Percentiles rank a stretch among this genome's conserved stretches.
These are phyloP conservation scores for Sphecodes monilicornis DNA, from an alignment of 2,888 invertebrate species.

Conservation along the genomic window DNA sequence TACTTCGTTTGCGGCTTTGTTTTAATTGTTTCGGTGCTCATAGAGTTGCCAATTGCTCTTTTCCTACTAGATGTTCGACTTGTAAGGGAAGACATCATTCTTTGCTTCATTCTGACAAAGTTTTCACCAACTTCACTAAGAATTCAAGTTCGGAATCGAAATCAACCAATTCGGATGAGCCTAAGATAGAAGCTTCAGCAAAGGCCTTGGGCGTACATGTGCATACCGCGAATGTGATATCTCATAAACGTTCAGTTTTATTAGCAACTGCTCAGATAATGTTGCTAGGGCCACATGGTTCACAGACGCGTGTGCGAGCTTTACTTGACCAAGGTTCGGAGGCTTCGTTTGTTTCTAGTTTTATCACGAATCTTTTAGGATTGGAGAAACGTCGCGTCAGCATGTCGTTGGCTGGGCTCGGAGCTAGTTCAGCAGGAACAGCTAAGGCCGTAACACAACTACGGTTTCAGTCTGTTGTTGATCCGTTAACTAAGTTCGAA, in stretches of 20 bases:
- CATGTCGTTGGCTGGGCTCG: background rate
- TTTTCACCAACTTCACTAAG: background rate
- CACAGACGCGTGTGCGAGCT: background rate
- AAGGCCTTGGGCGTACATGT: background rate
- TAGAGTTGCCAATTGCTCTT: background rate
- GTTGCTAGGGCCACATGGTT: background rate
- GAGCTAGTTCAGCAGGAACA: background rate
- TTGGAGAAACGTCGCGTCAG: background rate
- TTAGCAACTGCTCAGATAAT: background rate
- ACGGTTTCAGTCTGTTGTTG: background rate
- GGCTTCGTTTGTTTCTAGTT: background rate
- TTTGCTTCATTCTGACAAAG: too few relatives aligned
- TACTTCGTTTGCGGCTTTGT: background rate
- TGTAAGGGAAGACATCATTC: conserved; percentile 8
- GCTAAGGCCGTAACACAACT: background rate
- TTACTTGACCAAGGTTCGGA: background rate
- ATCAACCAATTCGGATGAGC: too few relatives aligned
- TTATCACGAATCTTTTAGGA: background rate
- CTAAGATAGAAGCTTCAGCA: too few relatives aligned
- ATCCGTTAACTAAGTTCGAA: background rate
- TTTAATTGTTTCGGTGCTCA: conserved; percentile 4
- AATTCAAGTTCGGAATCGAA: too few relatives aligned
- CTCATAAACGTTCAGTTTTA: background rate
- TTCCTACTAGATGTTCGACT: background rate
- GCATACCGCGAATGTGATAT: background rate